phyloP scores from a whole-genome alignment of 2,113 vertebrate genomes.

The Tapirus terrestris region DNA sequence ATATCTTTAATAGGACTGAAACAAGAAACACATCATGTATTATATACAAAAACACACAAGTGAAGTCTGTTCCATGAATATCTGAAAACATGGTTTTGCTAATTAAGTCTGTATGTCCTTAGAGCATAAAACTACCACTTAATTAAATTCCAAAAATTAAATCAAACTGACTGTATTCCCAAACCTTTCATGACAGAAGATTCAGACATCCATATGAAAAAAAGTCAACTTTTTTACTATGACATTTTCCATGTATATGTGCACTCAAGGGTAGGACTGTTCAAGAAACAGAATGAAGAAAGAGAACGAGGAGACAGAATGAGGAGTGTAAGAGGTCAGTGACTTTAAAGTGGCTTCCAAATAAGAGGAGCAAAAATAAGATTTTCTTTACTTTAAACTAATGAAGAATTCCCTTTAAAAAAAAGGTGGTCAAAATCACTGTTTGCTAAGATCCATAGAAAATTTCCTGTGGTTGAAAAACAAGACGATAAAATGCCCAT shows the following conservation, averaged over 20 bases:
- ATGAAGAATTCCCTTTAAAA: background rate
- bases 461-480: background rate
- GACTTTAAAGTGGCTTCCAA: background rate
- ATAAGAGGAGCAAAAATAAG: background rate
- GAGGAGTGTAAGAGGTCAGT: background rate
- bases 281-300: background rate
- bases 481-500: background rate
- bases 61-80: constrained; percentile 65
- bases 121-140: constrained; percentile 84
- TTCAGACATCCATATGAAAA: constrained; percentile 64
- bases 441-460: background rate
- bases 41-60: constrained; percentile 60
- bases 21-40: constrained; percentile 62
- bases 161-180: constrained; percentile 84
- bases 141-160: constrained; percentile 85
- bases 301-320: background rate
- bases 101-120: constrained; percentile 85
- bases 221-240: constrained; percentile 54
- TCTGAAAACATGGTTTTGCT: constrained; percentile 78
- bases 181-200: constrained; percentile 76
- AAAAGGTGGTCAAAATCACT: background rate
- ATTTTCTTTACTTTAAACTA: background rate
- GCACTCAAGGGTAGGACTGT: background rate
- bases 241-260: background rate
- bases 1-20: constrained; percentile 97